These are phyloP conservation scores for Drosophila neonasuta DNA, from an alignment of 2,888 invertebrate species.

Conservation along the genomic window DNA sequence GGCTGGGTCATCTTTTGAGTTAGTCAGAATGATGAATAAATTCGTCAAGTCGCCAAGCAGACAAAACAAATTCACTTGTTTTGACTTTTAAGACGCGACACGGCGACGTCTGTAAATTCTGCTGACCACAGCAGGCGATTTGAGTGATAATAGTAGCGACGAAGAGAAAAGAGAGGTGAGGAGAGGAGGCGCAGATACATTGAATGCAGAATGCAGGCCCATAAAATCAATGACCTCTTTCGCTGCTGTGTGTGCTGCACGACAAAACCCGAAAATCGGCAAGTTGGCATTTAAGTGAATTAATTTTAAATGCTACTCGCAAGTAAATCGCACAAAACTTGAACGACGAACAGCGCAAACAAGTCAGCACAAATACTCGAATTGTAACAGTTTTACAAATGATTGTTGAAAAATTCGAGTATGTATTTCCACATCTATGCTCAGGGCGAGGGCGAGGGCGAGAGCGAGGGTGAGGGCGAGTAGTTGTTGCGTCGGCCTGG, in stretches of 20 bases:
- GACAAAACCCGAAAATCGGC: conserved; percentile 29
- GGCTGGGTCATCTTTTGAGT: conserved; percentile 11
- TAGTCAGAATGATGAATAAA: conserved; percentile 23
- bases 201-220: conserved; percentile 29
- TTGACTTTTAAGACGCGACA: conserved; percentile 39
- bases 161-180: too few relatives aligned
- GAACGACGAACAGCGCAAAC: conserved; percentile 6
- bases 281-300: conserved; percentile 60
- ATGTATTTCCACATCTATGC: too few relatives aligned
- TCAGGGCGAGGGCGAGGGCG: too few relatives aligned
- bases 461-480: too few relatives aligned
- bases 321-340: conserved; percentile 31
- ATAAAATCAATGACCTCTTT: conserved; percentile 64
- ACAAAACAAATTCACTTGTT: conserved; percentile 47
- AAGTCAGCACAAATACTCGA: conserved; percentile 38
- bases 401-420: conserved; percentile 12
- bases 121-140: conserved; percentile 25
- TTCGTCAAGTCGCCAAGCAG: conserved; percentile 28
- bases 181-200: background rate
- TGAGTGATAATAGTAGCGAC: background rate
- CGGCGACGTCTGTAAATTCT: conserved; percentile 23
- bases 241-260: conserved; percentile 24
- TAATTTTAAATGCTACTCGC: conserved; percentile 29
- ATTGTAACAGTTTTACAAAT: conserved; percentile 6
- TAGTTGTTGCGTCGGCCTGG: background rate